Evolutionary conservation across 1,140 invertebrate genomes (phyloP).

Genomic region (Philopotamus ludificatus): DNA sequence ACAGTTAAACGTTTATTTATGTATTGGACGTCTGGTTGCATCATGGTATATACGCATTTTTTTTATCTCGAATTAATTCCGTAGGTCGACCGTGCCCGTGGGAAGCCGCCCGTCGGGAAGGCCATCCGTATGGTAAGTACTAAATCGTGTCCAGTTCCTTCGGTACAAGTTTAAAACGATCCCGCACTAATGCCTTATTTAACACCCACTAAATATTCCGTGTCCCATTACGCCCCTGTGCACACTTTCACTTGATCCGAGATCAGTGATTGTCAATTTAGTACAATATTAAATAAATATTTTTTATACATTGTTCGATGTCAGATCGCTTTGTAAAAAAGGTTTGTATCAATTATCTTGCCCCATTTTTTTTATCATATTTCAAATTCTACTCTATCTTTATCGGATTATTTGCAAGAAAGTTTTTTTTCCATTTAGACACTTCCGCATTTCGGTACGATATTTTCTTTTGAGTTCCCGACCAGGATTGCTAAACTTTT

Average conservation of each 20-base stretch:
- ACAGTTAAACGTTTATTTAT: slow-evolving; percentile 30
- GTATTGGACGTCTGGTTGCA: slow-evolving; percentile 9
- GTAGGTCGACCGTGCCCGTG: background rate
- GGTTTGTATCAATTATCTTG: too few species aligned
- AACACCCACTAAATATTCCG: slow-evolving; percentile 34
- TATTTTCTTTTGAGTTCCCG: background rate
- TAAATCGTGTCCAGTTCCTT: slow-evolving; percentile 38
- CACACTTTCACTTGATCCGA: background rate
- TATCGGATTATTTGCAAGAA: background rate
- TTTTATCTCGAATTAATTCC: slow-evolving; percentile 28
- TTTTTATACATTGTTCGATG: too few species aligned
- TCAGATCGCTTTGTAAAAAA: too few species aligned
- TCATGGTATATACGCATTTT: background rate
- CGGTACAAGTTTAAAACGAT: slow-evolving; percentile 30
- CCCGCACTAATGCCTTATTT: slow-evolving; percentile 29
- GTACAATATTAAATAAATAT: too few species aligned
- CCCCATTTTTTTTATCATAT: background rate
- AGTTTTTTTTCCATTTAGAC: background rate
- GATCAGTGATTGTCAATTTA: too few species aligned
- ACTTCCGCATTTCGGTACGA: background rate
- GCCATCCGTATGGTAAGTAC: slow-evolving; percentile 26
- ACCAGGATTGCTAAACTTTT: slow-evolving; percentile 15
- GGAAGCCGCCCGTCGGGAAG: background rate
- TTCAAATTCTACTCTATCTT: background rate
- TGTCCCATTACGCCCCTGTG: slow-evolving; percentile 5